Evolutionary conservation across 2,797 vertebrate species (phyloP), one percentile per base, ranked within the genome.

Genomic region (Columba guinea): DNA sequence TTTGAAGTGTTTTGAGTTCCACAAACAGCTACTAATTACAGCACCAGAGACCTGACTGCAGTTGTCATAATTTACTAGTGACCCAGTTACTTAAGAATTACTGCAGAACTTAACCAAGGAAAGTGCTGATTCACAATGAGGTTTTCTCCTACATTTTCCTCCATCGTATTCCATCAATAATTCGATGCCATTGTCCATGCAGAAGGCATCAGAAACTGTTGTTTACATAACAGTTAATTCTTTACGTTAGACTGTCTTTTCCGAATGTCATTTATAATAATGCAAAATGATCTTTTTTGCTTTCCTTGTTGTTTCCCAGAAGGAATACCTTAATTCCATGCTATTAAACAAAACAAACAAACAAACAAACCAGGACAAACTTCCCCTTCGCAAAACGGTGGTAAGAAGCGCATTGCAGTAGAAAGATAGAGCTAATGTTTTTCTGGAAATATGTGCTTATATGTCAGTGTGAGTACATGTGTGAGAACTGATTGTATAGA

Each of bases 21-120:
- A 30, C 35, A 82, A 86, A 90, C n/a, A 88, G 17, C n/a, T 95
- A 60, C 58, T 94, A 80, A 94, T 90, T 85, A 70, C 62, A 79
- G 39, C 37, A 76, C 5, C 32, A 60, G 76, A 77, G 60, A 82
- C 56, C 32, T 81, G 46, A 82, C 41, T 79, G 49, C 39, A 69
- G 30, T 71, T 79, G 41, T 81, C 59, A 65, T 74, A 1, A 59
- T 81, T 93, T 94, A 37, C 46, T 64, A 46, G 77, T 64, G 76
- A 89, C 48, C 86, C 35, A 55, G 28, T 87, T 93, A 26, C 65
- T 86, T 59, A 39, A 83, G 58, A 85, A 74, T 48, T 87, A 48
- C 39, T 75, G 51, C 60, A 86, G 59, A 81, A 74, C 0, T 1
- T 78, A 77, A 85, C 7, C 24, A 81, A 75, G 22, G 67, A 90